Base-by-base conservation (phyloP, 2,888 invertebrate species). In the Heliconius ismenius region DNA sequence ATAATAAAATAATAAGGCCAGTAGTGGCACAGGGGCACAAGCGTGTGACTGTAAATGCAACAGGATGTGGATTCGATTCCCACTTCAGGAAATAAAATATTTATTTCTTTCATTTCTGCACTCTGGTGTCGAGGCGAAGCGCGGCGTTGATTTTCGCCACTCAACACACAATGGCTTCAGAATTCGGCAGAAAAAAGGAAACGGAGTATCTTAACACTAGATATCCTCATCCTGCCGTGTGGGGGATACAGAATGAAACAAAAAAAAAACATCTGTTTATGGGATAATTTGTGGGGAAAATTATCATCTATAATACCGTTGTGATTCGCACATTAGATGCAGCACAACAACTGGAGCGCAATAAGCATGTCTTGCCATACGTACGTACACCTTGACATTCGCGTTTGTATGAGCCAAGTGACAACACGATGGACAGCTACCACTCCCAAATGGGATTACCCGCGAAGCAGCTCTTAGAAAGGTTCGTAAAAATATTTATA, bases 391-490 rank as follows among this genome's bases (percentile, higher is more conserved):
- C 89, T 89, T 91, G 89, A 89, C 89, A 89, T 89, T 86, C 86
- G 83, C 70, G 83, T 83, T 85, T 85, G 82, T 83, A 87, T 83
- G 83, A 79, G 79, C 83, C 82, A 74, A 75, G 79, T 81, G 83
- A 77, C 79, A 92, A 91, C 90, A 89, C 91, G 81, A 82, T 92
- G 80, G 91, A 90, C 83, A 88, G 89, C 81, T 80, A 91, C 78
- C 83, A 91, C 76, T 88, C 91, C 79, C 90, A 90, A 84, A 87
- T 91, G 84, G 92, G 91, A 82, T 83, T 89, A 73, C 90, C 89
- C 77, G 83, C 89, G 54, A 92, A 92, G 78, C 91, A 90, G 62
- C 82, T 90, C 6, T 84, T 86, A 70, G 92, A 93, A 83, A 91
- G 93, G 93, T 93, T 79, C 86, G 86, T 84, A 67, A 67, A 60